Conservation (phyloP, 2,888 invertebrate species). For the Hemaris fuciformis region DNA sequence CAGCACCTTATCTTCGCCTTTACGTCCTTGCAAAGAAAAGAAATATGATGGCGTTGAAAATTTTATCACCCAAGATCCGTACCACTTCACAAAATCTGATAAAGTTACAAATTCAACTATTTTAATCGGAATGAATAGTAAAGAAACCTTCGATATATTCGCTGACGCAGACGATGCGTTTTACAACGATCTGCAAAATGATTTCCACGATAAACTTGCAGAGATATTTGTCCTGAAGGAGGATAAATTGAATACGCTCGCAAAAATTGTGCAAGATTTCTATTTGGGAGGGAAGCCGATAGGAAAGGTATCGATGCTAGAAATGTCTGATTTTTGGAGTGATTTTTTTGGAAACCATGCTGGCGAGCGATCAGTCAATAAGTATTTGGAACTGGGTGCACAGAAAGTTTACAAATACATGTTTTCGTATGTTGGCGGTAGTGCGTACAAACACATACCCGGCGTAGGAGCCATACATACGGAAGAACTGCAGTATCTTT, state of each 20-base stretch:
- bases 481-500: slow-evolving; percentile 45
- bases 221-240: slow-evolving; percentile 25
- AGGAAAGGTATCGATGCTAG: slow-evolving; percentile 34
- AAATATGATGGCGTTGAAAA: slow-evolving; percentile 32
- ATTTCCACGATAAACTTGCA: slow-evolving; percentile 26
- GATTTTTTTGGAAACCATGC: slow-evolving; percentile 42
- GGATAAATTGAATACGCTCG: slow-evolving; percentile 26
- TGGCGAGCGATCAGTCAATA: slow-evolving; percentile 40
- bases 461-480: slow-evolving; percentile 45
- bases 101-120: slow-evolving; percentile 35
- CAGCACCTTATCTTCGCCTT: slow-evolving; percentile 27
- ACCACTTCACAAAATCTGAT: slow-evolving; percentile 29
- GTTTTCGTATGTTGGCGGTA: slow-evolving; percentile 44
- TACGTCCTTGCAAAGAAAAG: slow-evolving; percentile 45
- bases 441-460: slow-evolving; percentile 32
- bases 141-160: slow-evolving; percentile 40
- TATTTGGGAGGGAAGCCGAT: slow-evolving; percentile 39
- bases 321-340: slow-evolving; percentile 39
- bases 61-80: slow-evolving; percentile 35
- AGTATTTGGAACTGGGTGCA: slow-evolving; percentile 37
- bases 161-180: slow-evolving; percentile 30
- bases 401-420: slow-evolving; percentile 40
- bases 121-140: slow-evolving; percentile 48
- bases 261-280: slow-evolving; percentile 30
- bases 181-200: slow-evolving; percentile 22